Evolutionary conservation across 2,888 invertebrate genomes (phyloP), one percentile per base, ranked within the genome.

Genomic region (Drosophila fulvimacula): DNA sequence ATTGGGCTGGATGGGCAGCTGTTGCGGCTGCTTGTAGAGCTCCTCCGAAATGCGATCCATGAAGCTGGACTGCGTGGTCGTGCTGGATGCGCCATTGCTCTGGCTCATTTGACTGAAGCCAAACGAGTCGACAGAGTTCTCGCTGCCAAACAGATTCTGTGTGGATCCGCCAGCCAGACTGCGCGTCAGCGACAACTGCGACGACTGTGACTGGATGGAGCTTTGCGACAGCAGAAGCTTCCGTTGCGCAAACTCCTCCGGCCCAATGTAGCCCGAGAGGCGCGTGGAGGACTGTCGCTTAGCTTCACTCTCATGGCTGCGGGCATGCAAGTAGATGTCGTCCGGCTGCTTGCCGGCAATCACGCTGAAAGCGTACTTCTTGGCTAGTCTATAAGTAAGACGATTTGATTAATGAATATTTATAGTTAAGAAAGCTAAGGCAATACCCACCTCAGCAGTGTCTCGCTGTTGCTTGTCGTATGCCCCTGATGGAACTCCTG

Each of bases 401-500:
- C 2, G 34, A 17, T 27, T 21, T 0, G 0, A 27, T 5, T 27
- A 7, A 24, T 19, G 10, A 19, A n/a, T 9, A 7, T 11, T n/a
- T 1, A 30, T 7, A 15, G 3, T 30, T 7, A 7, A 1, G 1
- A 1, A 30, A 4, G 3, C 24, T 0, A 7, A 15, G 2, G 6
- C 9, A 41, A 3, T 34, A 67, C 65, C 90, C 56, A 95, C 94
- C 95, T 94, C 62, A 96, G 93, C 95, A 97, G 95, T 1, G 95
- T 95, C 81, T 96, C 96, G 17, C 95, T 96, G n/a, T 96, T 96
- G 32, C 95, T 96, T 1, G 96, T 96, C 72, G 95, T 95, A 67
- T 93, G 93, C 36, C 93, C 93, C 57, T 93, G 92, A 92, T 93
- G 82, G 48, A 93, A 91, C 81, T 94, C 94, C n/a, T 94, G 94